Percentiles rank a stretch among this genome's conserved stretches.
Conservation (phyloP, 2,888 invertebrate species). For the Parnassius orleans region DNA sequence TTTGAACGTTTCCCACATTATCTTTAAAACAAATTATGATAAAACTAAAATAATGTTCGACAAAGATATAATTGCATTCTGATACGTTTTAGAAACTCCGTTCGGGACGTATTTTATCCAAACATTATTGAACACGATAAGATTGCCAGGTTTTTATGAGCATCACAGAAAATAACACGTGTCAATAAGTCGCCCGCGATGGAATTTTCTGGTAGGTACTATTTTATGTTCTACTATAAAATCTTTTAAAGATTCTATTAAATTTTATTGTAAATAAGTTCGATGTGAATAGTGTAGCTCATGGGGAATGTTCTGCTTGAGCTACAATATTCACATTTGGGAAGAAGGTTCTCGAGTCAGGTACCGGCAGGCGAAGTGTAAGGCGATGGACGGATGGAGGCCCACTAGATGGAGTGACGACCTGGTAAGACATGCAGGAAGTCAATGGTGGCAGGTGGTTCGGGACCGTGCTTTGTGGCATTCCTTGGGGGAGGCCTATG, state of each 20-base stretch:
- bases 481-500: too few relatives aligned
- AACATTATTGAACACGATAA: slow-evolving; percentile 55
- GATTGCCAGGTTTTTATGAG: slow-evolving; percentile 60
- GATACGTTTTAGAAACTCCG: slow-evolving; percentile 32
- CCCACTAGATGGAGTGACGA: too few relatives aligned
- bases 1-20: slow-evolving; percentile 18
- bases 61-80: slow-evolving; percentile 28
- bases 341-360: too few relatives aligned
- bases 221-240: slow-evolving; percentile 51
- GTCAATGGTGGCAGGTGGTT: too few relatives aligned
- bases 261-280: too few relatives aligned
- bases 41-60: slow-evolving; percentile 26
- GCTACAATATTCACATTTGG: too few relatives aligned
- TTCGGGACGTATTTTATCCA: slow-evolving; percentile 50
- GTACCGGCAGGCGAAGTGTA: too few relatives aligned
- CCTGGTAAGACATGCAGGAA: too few relatives aligned
- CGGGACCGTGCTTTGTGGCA: too few relatives aligned
- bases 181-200: slow-evolving; percentile 57
- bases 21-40: slow-evolving; percentile 25
- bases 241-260: background rate
- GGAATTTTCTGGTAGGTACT: slow-evolving; percentile 44
- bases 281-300: too few relatives aligned
- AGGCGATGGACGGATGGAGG: too few relatives aligned
- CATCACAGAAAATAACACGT: slow-evolving; percentile 65
- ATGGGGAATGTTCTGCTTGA: too few relatives aligned